Evolutionary conservation across 2,113 vertebrate genomes (phyloP), one percentile per base, ranked within the genome.

Genomic region (Lonchura striata): DNA sequence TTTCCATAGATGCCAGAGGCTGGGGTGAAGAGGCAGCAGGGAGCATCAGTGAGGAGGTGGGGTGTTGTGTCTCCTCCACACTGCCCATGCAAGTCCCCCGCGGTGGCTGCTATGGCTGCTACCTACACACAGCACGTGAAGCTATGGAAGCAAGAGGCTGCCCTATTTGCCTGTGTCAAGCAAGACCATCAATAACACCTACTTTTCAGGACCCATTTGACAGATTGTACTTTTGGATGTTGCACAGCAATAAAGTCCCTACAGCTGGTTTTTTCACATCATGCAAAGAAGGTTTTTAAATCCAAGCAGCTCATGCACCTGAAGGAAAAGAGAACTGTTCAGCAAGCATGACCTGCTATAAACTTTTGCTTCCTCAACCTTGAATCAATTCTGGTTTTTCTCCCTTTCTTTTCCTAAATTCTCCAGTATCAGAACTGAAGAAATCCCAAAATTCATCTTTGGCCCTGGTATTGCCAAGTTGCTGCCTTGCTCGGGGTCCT

Each of bases 101-200:
- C 1, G 1, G 24, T 10, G 0, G 68, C 68, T 52, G 68, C 69
- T 30, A 63, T 9, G 0, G 68, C 68, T 52, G 68, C 72, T 30
- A 63, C 64, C 35, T 42, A 18, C 11, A 47, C 4, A 3, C 17
- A 37, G 72, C 37, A 68, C 30, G 6, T 0, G 0, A 80, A 50
- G 49, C 33, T 13, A 47, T 2, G 3, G 46, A 89, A 88, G 70
- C 35, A 56, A 42, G 23, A 82, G 27, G n/a, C n/a, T 60, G 37
- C 33, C 68, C 57, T 76, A 17, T 50, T 49, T 41, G 53, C 65
- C 68, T 20, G 25, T 41, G 53, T 64, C 53, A 69, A 88, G 47
- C 65, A 82, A 88, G 81, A 75, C 11, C 49, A 47, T 49, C 86
- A 87, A 37, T 66, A 82, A 61, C 33, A 44, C 47, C 42, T 65